Conservation (phyloP, 1,140 invertebrate species). For the Scaptomyza pallida region DNA sequence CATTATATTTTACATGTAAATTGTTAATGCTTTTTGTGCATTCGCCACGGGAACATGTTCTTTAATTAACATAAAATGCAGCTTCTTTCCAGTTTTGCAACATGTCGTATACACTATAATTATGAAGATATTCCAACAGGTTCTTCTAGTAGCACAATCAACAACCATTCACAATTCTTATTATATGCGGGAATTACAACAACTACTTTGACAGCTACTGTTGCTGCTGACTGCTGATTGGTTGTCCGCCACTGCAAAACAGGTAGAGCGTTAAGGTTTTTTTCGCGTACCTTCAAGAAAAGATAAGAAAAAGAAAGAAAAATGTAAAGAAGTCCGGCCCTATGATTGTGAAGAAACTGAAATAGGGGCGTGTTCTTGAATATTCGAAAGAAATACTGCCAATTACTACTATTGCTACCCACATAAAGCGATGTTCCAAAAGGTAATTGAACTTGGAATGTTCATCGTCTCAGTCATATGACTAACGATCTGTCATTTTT, state of each 20-base stretch:
- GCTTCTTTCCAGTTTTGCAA: slow-evolving; percentile 6
- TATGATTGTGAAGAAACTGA: slow-evolving; percentile 18
- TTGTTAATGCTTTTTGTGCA: no score
- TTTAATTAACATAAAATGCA: not conserved
- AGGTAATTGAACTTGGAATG: slow-evolving; percentile 34
- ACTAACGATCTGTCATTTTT: slow-evolving; percentile 46
- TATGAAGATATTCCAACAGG: slow-evolving; percentile 11
- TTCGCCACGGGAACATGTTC: not conserved
- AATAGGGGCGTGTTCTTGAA: slow-evolving; percentile 32
- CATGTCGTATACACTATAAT: not conserved
- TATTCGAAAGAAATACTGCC: not conserved
- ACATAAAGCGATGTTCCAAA: slow-evolving; percentile 12
- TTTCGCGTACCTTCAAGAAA: slow-evolving; percentile 25
- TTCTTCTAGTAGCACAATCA: not conserved
- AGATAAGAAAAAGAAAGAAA: not conserved
- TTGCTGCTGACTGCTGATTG: slow-evolving; percentile 30
- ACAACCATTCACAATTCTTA: not conserved
- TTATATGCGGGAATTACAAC: not conserved
- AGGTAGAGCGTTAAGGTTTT: slow-evolving; percentile 47
- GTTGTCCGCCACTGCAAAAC: not conserved
- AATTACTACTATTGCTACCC: slow-evolving; percentile 21
- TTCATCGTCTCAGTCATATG: not conserved
- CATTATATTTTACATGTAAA: no score
- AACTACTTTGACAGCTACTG: slow-evolving; percentile 12
- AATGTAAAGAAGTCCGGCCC: slow-evolving; percentile 13